Base-by-base conservation (phyloP, 2,888 invertebrate genomes). In the Aricia artaxerxes region DNA sequence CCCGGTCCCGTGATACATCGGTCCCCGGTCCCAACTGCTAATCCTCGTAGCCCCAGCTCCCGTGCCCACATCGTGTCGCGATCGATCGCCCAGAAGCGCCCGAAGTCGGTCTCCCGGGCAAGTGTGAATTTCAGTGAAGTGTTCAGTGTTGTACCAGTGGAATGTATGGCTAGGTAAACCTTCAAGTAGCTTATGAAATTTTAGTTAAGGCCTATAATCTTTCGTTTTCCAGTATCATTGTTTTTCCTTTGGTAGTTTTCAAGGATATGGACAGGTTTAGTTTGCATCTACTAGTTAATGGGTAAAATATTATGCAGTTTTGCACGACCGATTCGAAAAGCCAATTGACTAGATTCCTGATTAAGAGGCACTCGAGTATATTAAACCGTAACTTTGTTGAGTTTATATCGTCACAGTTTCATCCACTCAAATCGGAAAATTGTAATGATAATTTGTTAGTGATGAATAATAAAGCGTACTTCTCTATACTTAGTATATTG, bases 111-210 rank as follows among this genome's bases (percentile, higher is more conserved):
- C 16, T 72, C 69, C 38, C n/a, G 40, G 61, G 40, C 61, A 61
- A 73, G 61, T 24, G 75, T 57, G 82, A 82, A 89, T 88, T 80
- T 81, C 81, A 82, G 82, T 82, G 81, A 57, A 80, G 86, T 84
- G 81, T 80, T 80, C 77, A 81, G 82, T 86, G 87, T 84, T 86
- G 85, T 82, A 84, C 77, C 73, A 80, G 83, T 84, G 85, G 84
- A 83, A 85, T 85, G 85, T 85, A 85, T 85, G 85, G 85, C 85
- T 84, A 85, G 85, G 85, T 85, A 85, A 82, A 11, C 78, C 64
- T 53, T 57, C 35, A 4, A 44, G 1, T 40, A 73, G 77, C 61
- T 73, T 75, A n/a, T 40, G 1, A 69, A 69, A 61, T 53, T 69
- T 75, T 79, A 49, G 49, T 72, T 13, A 35, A 38, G 35, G 72